Evolutionary conservation across 2,888 invertebrate genomes (phyloP).

Genomic region (Lordiphosa andalusiaca): DNA sequence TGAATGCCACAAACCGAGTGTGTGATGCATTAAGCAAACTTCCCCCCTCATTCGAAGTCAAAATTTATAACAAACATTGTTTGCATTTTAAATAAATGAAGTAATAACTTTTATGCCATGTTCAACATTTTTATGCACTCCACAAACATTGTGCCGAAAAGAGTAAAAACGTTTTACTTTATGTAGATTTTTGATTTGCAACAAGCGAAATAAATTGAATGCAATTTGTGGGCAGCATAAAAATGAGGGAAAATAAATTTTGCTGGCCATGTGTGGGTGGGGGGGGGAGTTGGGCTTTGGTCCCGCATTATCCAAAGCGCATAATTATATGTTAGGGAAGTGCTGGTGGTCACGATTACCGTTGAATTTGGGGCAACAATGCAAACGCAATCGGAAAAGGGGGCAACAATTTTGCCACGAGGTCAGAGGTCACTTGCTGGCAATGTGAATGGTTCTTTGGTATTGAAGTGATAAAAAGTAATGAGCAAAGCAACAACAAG

Average conservation of each 20-base stretch:
- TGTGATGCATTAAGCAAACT: background rate
- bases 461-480: constrained; percentile 70
- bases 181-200: constrained; percentile 71
- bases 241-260: constrained; percentile 59
- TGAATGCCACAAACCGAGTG: constrained; percentile 7
- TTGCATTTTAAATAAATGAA: constrained; percentile 70
- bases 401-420: constrained; percentile 65
- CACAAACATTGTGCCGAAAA: constrained; percentile 53
- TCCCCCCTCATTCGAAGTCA: constrained; percentile 22
- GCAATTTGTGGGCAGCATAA: constrained; percentile 66
- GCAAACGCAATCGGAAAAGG: constrained; percentile 49
- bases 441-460: constrained; percentile 14
- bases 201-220: constrained; percentile 70
- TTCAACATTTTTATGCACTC: constrained; percentile 59
- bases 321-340: constrained; percentile 53
- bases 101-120: constrained; percentile 70
- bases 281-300: too few species aligned
- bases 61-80: constrained; percentile 52
- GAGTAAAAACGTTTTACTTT: constrained; percentile 48
- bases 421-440: constrained; percentile 53
- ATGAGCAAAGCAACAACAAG: constrained; percentile 61
- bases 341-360: constrained; percentile 44
- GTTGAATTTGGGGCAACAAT: constrained; percentile 35
- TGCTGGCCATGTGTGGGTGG: background rate
- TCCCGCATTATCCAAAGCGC: constrained; percentile 8